Conservation (phyloP, 2,888 invertebrate species). For the Chrysolina oricalcia region DNA sequence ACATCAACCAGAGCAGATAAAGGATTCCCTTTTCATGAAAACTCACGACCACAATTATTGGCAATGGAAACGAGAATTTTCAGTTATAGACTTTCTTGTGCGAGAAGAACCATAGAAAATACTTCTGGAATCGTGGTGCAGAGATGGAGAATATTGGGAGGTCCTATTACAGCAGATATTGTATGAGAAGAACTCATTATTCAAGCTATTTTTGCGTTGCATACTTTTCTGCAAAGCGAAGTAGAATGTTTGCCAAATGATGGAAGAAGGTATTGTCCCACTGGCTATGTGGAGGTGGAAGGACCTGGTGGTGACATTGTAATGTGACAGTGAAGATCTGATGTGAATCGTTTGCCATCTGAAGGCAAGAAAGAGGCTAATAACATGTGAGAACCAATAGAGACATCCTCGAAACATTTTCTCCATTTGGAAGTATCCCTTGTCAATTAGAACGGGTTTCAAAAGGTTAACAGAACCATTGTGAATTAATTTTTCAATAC, state of each 20-base stretch:
- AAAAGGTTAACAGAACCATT: constrained; percentile 20
- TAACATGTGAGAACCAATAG: constrained; percentile 7
- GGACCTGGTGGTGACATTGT: constrained; percentile 17
- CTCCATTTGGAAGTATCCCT: constrained; percentile 3
- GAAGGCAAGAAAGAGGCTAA: constrained; percentile 1
- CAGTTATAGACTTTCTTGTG: constrained; percentile 33
- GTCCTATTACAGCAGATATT: constrained; percentile 34
- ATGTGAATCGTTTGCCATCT: constrained; percentile 1
- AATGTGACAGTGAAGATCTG: constrained; percentile 6
- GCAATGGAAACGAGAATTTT: constrained; percentile 17
- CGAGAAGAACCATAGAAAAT: constrained; percentile 33
- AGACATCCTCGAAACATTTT: constrained; percentile 13
- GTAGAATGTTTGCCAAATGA: constrained; percentile 15
- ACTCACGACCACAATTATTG: constrained; percentile 20
- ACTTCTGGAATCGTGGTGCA: constrained; percentile 32
- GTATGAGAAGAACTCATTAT: constrained; percentile 26
- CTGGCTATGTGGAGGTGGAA: constrained; percentile 31
- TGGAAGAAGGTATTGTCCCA: constrained; percentile 35
- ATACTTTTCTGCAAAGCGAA: constrained; percentile 47
- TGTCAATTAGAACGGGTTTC: constrained; percentile 26
- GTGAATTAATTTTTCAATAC: background rate
- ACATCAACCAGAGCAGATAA: constrained; percentile 17
- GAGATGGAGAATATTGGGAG: constrained; percentile 32
- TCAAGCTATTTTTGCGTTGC: constrained; percentile 47
- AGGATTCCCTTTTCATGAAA: constrained; percentile 34